Conservation (phyloP, 2,888 invertebrate species). For the Eulithis testata region DNA sequence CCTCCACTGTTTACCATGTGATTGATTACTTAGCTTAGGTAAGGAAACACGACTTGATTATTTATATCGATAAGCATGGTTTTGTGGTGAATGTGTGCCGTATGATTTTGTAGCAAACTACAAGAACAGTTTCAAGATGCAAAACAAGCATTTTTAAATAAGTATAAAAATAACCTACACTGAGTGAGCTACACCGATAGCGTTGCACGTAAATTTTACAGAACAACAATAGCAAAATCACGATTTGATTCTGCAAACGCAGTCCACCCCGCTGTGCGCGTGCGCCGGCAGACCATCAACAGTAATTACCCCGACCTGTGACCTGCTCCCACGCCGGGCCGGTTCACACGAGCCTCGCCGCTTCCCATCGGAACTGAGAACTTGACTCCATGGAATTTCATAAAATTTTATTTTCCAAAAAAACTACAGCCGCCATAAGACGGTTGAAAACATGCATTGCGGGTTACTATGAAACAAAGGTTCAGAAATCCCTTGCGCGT, state of each 20-base stretch:
- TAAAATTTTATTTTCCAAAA: background rate
- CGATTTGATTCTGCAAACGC: slow-evolving; percentile 12
- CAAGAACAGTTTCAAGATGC: too few relatives aligned
- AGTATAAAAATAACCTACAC: too few relatives aligned
- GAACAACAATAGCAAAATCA: slow-evolving; percentile 1
- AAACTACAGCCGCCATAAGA: background rate
- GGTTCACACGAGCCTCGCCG: slow-evolving; percentile 76
- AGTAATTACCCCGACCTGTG: slow-evolving; percentile 79
- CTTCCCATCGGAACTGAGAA: slow-evolving; percentile 67
- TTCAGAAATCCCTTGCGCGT: too few relatives aligned
- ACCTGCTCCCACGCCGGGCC: slow-evolving; percentile 77
- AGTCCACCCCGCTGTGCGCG: slow-evolving; percentile 50
- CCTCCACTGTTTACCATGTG: slow-evolving; percentile 23
- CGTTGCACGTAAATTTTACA: too few relatives aligned
- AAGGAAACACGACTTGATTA: slow-evolving; percentile 23
- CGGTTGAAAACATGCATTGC: background rate
- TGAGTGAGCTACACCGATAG: too few relatives aligned
- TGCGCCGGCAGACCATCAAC: slow-evolving; percentile 46
- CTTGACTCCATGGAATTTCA: slow-evolving; percentile 25
- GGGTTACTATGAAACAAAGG: too few relatives aligned
- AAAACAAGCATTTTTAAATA: too few relatives aligned
- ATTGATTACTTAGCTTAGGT: slow-evolving; percentile 26
- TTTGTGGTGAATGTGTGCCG: background rate
- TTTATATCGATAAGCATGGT: slow-evolving; percentile 9
- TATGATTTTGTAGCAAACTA: too few relatives aligned